Percentiles rank a stretch among this genome's conserved stretches.
Evolutionary conservation across 2,888 invertebrate species (phyloP).

Genomic region (Oscheius sp.): DNA sequence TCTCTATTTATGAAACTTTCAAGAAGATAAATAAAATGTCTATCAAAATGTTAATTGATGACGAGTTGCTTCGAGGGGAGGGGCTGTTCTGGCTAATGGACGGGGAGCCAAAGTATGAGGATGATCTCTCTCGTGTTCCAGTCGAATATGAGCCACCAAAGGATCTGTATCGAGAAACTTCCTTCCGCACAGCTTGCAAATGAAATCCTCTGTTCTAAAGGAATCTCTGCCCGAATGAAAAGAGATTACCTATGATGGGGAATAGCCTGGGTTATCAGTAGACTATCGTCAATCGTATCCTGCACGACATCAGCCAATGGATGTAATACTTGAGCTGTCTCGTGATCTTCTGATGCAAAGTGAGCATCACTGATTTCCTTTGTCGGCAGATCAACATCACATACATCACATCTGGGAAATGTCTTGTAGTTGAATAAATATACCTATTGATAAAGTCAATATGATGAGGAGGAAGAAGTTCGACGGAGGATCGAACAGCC

Average conservation of each 20-base stretch:
- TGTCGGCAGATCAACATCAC: constrained; percentile 43
- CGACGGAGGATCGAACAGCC: neutral
- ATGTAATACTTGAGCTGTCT: constrained; percentile 39
- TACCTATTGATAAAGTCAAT: constrained; percentile 22
- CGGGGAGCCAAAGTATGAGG: constrained; percentile 41
- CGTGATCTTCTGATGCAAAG: constrained; percentile 54
- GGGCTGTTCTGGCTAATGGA: constrained; percentile 30
- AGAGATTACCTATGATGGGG: constrained; percentile 16
- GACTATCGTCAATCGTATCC: constrained; percentile 18
- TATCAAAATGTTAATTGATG: neutral
- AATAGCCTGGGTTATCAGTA: constrained; percentile 7
- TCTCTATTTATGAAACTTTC: neutral
- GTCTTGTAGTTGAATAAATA: neutral
- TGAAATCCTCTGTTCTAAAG: constrained; percentile 25
- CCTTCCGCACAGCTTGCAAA: constrained; percentile 46
- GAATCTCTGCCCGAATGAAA: neutral
- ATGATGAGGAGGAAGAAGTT: constrained; percentile 18
- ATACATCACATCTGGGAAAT: constrained; percentile 41
- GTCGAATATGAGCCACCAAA: constrained; percentile 43
- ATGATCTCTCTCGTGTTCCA: constrained; percentile 42
- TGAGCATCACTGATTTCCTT: constrained; percentile 37
- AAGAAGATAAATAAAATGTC: neutral
- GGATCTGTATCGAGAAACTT: constrained; percentile 43
- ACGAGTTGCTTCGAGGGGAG: constrained; percentile 13
- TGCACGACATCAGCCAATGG: constrained; percentile 24